Evolutionary conservation across 2,888 invertebrate species (phyloP), one percentile per base, ranked within the genome.

Genomic region (Nephrotoma flavescens): DNA sequence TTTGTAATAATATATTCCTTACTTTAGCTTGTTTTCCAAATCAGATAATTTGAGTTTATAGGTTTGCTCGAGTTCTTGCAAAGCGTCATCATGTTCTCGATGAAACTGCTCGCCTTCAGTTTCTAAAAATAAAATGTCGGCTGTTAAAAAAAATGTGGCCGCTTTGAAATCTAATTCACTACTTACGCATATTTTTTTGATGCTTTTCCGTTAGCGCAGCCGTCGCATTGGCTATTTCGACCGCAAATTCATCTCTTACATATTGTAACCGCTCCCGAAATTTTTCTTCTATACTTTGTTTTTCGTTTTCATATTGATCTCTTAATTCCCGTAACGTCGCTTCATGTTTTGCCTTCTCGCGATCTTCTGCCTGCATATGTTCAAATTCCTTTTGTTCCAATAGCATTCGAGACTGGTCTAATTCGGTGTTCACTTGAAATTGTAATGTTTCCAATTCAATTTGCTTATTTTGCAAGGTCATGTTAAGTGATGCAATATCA

Each of bases 201-300:
- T 95, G 95, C 88, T 93, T 91, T 87, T 94, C 93, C n/a, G 93
- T 93, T 89, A 96, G 91, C 88, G 94, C 93, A 88, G 96, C 96
- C 6, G 95, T 92, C 89, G 90, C 89, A 12, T 90, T 88, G 87
- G 90, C 90, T 86, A 92, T 87, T 88, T 92, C 92, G n/a, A 89
- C 90, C 87, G 90, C 89, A 87, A 91, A 92, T 87, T 91, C 91
- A 12, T 91, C 90, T 87, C 91, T 91, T 42, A 91, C 91, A 87
- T 91, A 91, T 85, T 89, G 89, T 86, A 92, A 88, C 31, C 95
- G 94, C 88, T 95, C 95, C 85, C 95, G 94, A 90, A 96, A 95
- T 6, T 93, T 93, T 91, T 95, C 94, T 89, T 96, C 96, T 87
- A 96, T 94, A 91, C 95, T 95, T 89, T 95, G 94, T 90, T 96